Base-by-base conservation (phyloP, 1,140 invertebrate genomes). In the Halesus radiatus region DNA sequence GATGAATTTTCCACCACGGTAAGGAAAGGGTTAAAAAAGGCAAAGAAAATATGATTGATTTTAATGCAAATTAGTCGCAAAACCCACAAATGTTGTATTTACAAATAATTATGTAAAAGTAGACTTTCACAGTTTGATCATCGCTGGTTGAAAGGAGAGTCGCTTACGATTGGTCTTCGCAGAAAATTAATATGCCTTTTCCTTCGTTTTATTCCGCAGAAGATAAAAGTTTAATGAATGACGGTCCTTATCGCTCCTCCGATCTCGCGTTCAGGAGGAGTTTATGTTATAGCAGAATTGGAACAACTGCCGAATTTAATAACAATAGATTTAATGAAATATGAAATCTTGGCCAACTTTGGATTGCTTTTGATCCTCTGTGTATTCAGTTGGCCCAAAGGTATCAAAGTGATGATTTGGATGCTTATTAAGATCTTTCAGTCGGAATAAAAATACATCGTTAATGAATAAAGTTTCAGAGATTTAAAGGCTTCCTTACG, bases 151-250 rank as follows among this genome's bases (percentile, higher is more conserved):
- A 75, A 18, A 22, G 52, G 50, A 62, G 20, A 76, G 72, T 75
- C 73, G 23, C 81, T 82, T 78, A 78, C 81, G 78, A 82, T 82
- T 78, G 79, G 79, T 80, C 81, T 76, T 68, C 77, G 73, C 73
- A 52, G 73, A 75, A 80, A 79, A 82, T 74, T 79, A 78, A 75
- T 80, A 80, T 75, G 75, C 80, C 53, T 78, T 68, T 79, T 45
- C 29, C 29, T 73, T 16, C 60, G 53, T 82, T 82, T 53, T 83
- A 62, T 72, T 68, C 29, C 7, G 15, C 23, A 75, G 73, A 79
- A 82, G 76, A 68, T 79, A 79, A 80, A 76, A 79, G 68, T 78
- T 79, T 70, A 80, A 76, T 68, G 81, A 82, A 82, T 80, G 70
- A 77, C 54, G 56, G 68, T 74, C 78, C 37, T 26, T 60, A 79